Conservation (phyloP, 2,797 vertebrate species). For the Poeciliopsis gracilis region DNA sequence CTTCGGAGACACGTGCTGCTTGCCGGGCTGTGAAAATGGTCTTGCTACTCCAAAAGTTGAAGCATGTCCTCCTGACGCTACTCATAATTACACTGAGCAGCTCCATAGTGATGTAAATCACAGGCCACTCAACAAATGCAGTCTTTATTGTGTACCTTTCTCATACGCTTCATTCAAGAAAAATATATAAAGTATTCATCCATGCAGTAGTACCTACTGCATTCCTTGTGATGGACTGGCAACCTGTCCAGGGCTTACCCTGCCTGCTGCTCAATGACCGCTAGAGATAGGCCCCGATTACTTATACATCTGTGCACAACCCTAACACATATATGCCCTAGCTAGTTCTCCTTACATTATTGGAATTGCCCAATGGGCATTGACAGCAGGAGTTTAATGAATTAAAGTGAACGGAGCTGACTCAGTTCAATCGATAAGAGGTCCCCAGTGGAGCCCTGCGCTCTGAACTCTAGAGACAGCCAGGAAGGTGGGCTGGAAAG, state of each 20-base stretch:
- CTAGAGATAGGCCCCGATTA: background rate
- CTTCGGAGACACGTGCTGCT: too few species aligned
- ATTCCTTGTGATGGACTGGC: background rate
- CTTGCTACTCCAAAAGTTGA: too few species aligned
- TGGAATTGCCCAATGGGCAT: constrained; percentile 81
- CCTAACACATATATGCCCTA: constrained; percentile 38
- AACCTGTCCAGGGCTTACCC: background rate
- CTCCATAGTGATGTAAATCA: too few species aligned
- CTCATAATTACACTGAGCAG: too few species aligned
- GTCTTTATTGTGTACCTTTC: too few species aligned
- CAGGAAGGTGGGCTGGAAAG: constrained; percentile 37
- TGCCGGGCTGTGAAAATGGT: too few species aligned
- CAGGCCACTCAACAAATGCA: too few species aligned
- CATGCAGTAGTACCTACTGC: background rate
- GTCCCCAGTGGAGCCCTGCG: constrained; percentile 68
- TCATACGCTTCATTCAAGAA: background rate
- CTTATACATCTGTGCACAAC: constrained; percentile 53
- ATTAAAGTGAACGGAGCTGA: constrained; percentile 85
- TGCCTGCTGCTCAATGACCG: background rate
- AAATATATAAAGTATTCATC: background rate
- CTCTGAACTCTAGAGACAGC: constrained; percentile 49
- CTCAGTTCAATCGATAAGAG: constrained; percentile 81
- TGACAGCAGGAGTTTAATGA: constrained; percentile 80
- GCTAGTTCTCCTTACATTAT: constrained; percentile 74
- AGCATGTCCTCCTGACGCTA: too few species aligned